phyloP scores from a whole-genome alignment of 2,888 invertebrate genomes.

The Dryadula phaetusa region DNA sequence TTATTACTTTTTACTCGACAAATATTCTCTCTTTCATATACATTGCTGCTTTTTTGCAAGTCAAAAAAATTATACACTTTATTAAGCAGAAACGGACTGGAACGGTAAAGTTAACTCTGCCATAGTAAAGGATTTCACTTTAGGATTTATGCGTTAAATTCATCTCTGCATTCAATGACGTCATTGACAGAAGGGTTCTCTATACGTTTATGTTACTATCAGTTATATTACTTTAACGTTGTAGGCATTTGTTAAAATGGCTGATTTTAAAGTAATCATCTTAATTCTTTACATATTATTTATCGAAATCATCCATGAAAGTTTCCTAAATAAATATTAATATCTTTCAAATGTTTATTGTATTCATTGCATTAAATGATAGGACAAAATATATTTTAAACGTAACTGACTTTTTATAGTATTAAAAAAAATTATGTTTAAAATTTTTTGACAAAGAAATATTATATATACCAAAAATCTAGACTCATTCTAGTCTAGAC shows the following conservation, averaged over 20 bases:
- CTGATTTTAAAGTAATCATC: neutral
- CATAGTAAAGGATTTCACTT: neutral
- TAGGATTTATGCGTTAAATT: slow-evolving; percentile 3
- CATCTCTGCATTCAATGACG: slow-evolving; percentile 1
- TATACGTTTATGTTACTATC: neutral
- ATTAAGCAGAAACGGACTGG: neutral
- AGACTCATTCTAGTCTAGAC: too few relatives aligned
- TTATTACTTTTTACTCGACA: neutral
- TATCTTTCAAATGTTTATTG: too few relatives aligned
- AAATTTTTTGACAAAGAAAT: too few relatives aligned
- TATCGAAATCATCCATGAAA: too few relatives aligned
- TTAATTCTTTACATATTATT: too few relatives aligned
- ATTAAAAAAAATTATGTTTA: too few relatives aligned
- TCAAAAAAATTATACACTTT: neutral
- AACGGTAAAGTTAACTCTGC: neutral
- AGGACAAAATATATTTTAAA: too few relatives aligned
- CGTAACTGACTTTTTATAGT: too few relatives aligned
- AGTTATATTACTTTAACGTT: neutral
- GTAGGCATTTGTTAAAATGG: neutral
- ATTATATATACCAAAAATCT: too few relatives aligned
- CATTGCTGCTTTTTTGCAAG: neutral
- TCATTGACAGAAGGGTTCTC: slow-evolving; percentile 10
- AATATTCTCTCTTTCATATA: neutral
- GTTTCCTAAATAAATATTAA: too few relatives aligned
- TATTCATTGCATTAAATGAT: too few relatives aligned